These are phyloP conservation scores for Ageneiosus marmoratus DNA, from an alignment of 2,113 vertebrate species.

Conservation along the genomic window DNA sequence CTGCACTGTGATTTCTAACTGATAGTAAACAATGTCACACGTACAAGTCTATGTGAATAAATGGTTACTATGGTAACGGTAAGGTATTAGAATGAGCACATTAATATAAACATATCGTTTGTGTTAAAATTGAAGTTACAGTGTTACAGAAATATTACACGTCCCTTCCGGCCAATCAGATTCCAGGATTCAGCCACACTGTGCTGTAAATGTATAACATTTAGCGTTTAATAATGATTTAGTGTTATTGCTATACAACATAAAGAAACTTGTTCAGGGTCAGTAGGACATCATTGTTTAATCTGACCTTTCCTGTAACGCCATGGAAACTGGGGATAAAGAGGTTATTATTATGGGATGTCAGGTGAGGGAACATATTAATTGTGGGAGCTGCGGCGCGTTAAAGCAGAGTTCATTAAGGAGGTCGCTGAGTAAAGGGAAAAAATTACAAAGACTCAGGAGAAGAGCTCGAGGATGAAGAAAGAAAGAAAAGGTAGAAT, in stretches of 20 bases:
- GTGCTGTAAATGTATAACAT: not conserved
- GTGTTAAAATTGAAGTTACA: not conserved
- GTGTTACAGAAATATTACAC: not conserved
- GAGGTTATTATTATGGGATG: slow-evolving; percentile 45
- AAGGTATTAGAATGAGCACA: not conserved
- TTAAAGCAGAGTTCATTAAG: slow-evolving; percentile 56
- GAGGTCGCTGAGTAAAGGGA: not conserved
- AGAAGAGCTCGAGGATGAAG: not conserved
- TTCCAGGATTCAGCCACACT: not conserved
- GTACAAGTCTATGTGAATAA: not conserved
- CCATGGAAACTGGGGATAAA: not conserved
- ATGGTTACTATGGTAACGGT: not conserved
- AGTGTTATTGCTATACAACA: not conserved
- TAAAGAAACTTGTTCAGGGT: not conserved
- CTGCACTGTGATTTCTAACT: too few relatives aligned
- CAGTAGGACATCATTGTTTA: slow-evolving; percentile 19
- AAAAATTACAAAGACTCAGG: not conserved
- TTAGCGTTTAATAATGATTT: not conserved
- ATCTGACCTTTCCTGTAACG: not conserved
- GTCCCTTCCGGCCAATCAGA: not conserved
- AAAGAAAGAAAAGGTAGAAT: not conserved
- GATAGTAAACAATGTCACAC: too few relatives aligned
- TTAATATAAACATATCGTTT: not conserved
- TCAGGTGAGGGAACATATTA: slow-evolving; percentile 34
- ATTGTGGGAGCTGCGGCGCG: slow-evolving; percentile 37